These are phyloP conservation scores for Onychomys torridus DNA, from an alignment of 2,797 vertebrate species.

Conservation along the genomic window DNA sequence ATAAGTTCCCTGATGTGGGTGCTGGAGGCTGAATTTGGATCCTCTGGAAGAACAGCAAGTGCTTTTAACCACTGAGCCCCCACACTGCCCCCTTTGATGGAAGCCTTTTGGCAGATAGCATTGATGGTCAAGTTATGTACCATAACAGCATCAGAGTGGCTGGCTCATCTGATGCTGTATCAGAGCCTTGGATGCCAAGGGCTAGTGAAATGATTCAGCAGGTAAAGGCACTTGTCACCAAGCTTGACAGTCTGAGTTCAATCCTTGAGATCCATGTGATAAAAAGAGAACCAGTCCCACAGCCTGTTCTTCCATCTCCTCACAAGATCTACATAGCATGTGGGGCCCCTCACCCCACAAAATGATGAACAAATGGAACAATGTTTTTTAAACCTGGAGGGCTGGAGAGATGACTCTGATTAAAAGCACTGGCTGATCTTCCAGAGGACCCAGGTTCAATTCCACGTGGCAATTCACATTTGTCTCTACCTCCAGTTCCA, in stretches of 20 bases:
- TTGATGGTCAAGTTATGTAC: no score
- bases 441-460: neutral
- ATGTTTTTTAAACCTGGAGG: neutral
- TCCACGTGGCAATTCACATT: neutral
- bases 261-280: neutral
- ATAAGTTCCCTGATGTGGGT: neutral
- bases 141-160: neutral
- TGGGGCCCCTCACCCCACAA: neutral
- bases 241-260: neutral
- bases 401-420: neutral
- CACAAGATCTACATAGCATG: neutral
- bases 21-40: neutral
- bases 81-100: no score
- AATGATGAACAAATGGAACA: neutral
- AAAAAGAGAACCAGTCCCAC: neutral
- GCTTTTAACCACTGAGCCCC: neutral
- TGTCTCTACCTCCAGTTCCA: neutral
- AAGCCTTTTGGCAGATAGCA: neutral
- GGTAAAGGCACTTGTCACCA: neutral
- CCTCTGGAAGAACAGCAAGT: neutral
- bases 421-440: neutral
- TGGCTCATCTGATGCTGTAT: neutral
- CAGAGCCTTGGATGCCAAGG: neutral
- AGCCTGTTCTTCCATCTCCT: neutral
- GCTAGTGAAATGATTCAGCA: neutral